Percentiles rank a stretch among this genome's conserved stretches.
These are phyloP conservation scores for Trogon melanurus DNA, from an alignment of 2,113 vertebrate genomes.

Conservation along the genomic window DNA sequence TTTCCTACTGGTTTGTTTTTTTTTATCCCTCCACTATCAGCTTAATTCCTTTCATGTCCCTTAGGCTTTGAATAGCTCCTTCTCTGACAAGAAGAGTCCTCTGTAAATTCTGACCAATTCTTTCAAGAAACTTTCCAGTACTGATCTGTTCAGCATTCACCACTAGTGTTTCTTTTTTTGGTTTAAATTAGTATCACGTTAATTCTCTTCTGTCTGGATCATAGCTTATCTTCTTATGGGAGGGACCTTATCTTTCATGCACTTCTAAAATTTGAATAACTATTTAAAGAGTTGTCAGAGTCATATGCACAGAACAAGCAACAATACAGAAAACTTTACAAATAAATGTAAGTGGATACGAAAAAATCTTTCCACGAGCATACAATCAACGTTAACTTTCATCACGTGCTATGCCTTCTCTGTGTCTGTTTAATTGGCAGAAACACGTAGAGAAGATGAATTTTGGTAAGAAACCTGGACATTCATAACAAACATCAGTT, in stretches of 20 bases:
- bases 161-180: background rate
- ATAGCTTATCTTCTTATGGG: background rate
- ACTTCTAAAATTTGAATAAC: background rate
- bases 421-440: background rate
- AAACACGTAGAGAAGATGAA: background rate
- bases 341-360: background rate
- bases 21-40: background rate
- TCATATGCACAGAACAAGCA: background rate
- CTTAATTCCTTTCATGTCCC: background rate
- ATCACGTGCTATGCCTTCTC: background rate
- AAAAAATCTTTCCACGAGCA: background rate
- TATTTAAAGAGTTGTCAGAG: background rate
- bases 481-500: background rate
- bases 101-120: background rate
- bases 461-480: background rate
- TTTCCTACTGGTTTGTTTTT: background rate
- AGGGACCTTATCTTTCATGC: background rate
- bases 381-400: background rate
- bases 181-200: background rate
- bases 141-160: background rate
- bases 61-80: background rate
- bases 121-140: background rate
- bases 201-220: background rate
- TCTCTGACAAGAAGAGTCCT: background rate
- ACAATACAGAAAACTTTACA: background rate